A percentile compares a stretch with the other conserved stretches of the same genome.
Evolutionary conservation across 2,113 vertebrate species (phyloP).

Genomic region (Mustela nigripes): DNA sequence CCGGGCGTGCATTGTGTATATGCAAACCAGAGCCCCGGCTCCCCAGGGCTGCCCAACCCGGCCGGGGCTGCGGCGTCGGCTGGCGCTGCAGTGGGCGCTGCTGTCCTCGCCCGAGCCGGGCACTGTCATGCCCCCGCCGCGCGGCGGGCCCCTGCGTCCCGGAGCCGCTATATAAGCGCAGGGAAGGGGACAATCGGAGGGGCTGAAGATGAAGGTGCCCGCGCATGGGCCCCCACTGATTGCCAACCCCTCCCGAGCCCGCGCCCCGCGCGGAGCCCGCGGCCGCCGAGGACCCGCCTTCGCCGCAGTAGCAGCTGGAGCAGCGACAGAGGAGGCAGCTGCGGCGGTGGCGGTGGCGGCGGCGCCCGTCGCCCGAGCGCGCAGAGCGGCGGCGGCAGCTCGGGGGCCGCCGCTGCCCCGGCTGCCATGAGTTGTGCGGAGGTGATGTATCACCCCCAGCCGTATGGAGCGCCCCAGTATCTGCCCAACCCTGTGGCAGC

Average conservation of each 20-base stretch:
- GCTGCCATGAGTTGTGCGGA: conserved; percentile 97
- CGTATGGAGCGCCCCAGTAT: conserved; percentile 93
- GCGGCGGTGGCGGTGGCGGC: conserved; percentile 50
- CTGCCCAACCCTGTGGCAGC: conserved; percentile 88
- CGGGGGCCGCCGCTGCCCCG: conserved; percentile 74
- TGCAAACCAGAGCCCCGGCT: conserved; percentile 73
- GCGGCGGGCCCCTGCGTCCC: not conserved
- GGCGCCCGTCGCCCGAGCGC: not conserved
- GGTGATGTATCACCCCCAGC: conserved; percentile 93
- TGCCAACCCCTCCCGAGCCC: conserved; percentile 68
- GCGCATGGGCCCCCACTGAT: conserved; percentile 71
- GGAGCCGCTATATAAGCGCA: conserved; percentile 57
- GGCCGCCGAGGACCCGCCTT: conserved; percentile 71
- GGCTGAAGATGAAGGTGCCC: conserved; percentile 84
- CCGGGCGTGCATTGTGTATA: conserved; percentile 69
- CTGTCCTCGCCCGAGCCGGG: not conserved
- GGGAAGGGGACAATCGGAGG: conserved; percentile 44
- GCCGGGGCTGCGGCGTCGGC: not conserved
- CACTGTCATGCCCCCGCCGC: not conserved
- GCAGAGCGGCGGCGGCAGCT: conserved; percentile 23
- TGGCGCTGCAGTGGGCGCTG: not conserved
- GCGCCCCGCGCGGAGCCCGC: conserved; percentile 65
- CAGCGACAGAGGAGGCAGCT: conserved; percentile 52
- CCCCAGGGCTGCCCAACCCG: not conserved
- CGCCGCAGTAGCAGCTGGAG: conserved; percentile 60